Evolutionary conservation across 2,888 invertebrate species (phyloP).

Genomic region (Meliscaeva auricollis): DNA sequence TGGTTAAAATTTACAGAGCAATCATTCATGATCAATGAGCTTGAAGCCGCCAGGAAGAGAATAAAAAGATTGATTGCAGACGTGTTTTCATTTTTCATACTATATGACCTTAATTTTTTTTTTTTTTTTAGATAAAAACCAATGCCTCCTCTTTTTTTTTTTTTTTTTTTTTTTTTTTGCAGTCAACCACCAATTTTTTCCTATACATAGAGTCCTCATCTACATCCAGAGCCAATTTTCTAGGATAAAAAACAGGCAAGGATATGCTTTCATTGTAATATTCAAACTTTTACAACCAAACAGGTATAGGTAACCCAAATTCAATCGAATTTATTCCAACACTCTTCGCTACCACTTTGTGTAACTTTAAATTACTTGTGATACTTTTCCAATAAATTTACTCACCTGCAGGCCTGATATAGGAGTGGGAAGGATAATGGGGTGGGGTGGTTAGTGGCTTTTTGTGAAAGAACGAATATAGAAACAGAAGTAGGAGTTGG

Average conservation of each 20-base stretch:
- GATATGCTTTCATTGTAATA: conserved; percentile 44
- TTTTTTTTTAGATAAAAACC: neutral
- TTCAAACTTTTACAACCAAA: conserved; percentile 52
- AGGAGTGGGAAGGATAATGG: neutral
- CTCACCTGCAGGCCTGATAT: conserved; percentile 18
- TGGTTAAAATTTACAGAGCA: conserved; percentile 38
- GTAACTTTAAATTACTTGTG: conserved; percentile 75
- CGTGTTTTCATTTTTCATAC: conserved; percentile 35
- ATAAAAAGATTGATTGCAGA: conserved; percentile 35
- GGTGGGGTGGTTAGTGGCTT: neutral
- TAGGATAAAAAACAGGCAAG: conserved; percentile 17
- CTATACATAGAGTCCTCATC: neutral
- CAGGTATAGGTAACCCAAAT: conserved; percentile 58
- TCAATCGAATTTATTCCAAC: conserved; percentile 73
- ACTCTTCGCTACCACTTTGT: conserved; percentile 62
- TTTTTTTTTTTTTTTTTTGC: too few relatives aligned
- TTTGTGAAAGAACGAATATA: neutral
- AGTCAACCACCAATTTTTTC: neutral
- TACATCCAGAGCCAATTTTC: neutral
- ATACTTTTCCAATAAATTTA: conserved; percentile 76
- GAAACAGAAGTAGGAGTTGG: neutral
- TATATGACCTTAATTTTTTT: neutral
- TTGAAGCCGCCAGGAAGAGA: conserved; percentile 3
- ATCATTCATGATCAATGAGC: conserved; percentile 44
- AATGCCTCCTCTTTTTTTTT: too few relatives aligned